These are phyloP conservation scores for Denticeps clupeoides DNA, from an alignment of 2,797 vertebrate genomes.

Conservation along the genomic window DNA sequence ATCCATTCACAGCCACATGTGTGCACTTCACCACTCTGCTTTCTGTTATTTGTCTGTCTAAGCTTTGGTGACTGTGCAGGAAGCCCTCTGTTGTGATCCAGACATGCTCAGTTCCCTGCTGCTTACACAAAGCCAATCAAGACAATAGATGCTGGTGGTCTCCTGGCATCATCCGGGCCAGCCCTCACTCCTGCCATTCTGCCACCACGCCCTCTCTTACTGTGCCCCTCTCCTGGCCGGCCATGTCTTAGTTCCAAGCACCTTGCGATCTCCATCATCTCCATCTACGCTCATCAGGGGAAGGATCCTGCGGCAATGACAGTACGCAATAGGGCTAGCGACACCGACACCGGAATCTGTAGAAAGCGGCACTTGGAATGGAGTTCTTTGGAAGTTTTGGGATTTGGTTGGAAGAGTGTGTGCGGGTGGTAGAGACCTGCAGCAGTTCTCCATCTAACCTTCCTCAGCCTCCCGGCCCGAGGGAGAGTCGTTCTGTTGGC, in stretches of 20 bases:
- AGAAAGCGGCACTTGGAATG: too few species aligned
- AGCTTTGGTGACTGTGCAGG: too few species aligned
- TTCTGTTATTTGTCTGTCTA: not conserved
- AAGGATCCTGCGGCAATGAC: too few species aligned
- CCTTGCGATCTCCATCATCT: not conserved
- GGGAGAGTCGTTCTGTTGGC: constrained; percentile 5
- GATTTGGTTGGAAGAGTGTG: not conserved
- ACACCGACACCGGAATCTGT: too few species aligned
- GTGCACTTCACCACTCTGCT: not conserved
- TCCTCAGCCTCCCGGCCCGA: not conserved
- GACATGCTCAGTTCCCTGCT: constrained; percentile 11
- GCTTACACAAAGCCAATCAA: constrained; percentile 26
- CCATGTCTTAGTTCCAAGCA: constrained; percentile 18
- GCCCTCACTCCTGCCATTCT: not conserved
- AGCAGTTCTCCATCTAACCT: too few species aligned
- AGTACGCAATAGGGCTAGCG: too few species aligned
- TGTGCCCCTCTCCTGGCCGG: constrained; percentile 5
- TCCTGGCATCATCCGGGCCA: too few species aligned
- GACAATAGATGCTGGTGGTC: constrained; percentile 14
- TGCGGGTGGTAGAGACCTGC: constrained; percentile 8
- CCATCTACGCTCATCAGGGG: too few species aligned
- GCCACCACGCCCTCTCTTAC: too few species aligned
- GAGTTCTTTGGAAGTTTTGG: too few species aligned
- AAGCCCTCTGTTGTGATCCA: not conserved
- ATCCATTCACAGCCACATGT: not conserved